Evolutionary conservation across 2,888 invertebrate species (phyloP), one percentile per base, ranked within the genome.

Genomic region (Hirtodrosophila cameraria): DNA sequence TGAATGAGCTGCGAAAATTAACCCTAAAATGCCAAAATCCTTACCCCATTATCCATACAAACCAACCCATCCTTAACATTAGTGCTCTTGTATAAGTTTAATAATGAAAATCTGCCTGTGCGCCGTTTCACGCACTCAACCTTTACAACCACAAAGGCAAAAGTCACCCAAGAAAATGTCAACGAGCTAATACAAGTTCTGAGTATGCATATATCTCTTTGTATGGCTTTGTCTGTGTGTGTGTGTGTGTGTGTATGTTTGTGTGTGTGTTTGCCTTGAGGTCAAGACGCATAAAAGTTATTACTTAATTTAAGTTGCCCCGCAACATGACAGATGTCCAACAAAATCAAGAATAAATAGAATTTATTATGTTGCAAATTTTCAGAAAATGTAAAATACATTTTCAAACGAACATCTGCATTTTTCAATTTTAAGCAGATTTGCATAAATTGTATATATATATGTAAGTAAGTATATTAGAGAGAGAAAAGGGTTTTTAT

Each of bases 271-370:
- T 43, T 41, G 49, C 60, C 74, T 25, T 61, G 57, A 76, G 87
- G 84, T 85, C 87, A 87, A 75, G 67, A 54, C 72, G 68, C 62
- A 74, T 68, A 65, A 86, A 86, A 86, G 81, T 86, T 88, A 85
- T 86, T 86, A 88, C 88, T 86, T 87, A 83, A 88, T 86, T 86
- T 81, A 85, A 84, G 80, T 82, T 67, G 65, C 48, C 46, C 61
- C 62, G 33, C 57, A 58, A 60, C 62, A 58, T 59, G 81, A 66
- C 72, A 81, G 55, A 46, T 38, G 20, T 48, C 57, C 31, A 16
- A n/a, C 36, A 57, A 68, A 64, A 72, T 1, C 9, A 15, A 39
- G 42, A 20, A 48, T 33, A 45, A 28, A 50, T 25, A 27, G 59
- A 76, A 82, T 84, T 82, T 86, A 82, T 77, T 85, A 82, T 82